phyloP scores from a whole-genome alignment of 1,140 invertebrate species.

The Phymorhynchus buccinoides region DNA sequence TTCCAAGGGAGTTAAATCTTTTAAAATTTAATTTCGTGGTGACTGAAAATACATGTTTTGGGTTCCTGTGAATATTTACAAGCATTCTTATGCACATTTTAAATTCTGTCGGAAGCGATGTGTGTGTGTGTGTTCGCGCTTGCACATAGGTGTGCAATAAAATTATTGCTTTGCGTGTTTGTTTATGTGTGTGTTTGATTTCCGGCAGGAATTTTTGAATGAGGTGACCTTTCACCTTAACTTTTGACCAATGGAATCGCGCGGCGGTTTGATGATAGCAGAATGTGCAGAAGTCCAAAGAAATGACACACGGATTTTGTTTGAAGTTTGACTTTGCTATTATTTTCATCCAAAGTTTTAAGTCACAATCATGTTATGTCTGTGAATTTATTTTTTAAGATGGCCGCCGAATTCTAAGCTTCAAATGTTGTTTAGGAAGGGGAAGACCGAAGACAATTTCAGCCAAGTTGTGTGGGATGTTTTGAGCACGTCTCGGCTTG shows the following conservation, averaged over 20 bases:
- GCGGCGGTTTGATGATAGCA: constrained; percentile 23
- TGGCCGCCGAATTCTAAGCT: background rate
- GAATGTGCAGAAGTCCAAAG: background rate
- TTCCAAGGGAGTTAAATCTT: background rate
- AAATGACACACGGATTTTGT: no score
- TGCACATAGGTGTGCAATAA: no score
- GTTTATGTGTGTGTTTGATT: no score
- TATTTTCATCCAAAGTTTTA: background rate
- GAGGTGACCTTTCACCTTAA: background rate
- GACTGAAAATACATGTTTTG: background rate
- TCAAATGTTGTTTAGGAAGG: background rate
- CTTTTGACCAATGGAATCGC: background rate
- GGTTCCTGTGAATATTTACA: no score
- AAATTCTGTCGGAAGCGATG: no score
- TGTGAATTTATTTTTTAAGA: background rate
- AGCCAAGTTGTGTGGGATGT: background rate
- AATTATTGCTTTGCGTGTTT: no score
- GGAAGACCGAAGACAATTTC: background rate
- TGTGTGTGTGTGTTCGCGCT: no score
- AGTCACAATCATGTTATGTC: background rate
- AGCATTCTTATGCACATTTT: no score
- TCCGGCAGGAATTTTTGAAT: background rate
- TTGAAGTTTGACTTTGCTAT: background rate
- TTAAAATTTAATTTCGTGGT: background rate
- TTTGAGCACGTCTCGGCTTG: constrained; percentile 37